A percentile compares a stretch with the other conserved stretches of the same genome.
Conservation (phyloP, 2,888 invertebrate species). For the Epicampocera succincta region DNA sequence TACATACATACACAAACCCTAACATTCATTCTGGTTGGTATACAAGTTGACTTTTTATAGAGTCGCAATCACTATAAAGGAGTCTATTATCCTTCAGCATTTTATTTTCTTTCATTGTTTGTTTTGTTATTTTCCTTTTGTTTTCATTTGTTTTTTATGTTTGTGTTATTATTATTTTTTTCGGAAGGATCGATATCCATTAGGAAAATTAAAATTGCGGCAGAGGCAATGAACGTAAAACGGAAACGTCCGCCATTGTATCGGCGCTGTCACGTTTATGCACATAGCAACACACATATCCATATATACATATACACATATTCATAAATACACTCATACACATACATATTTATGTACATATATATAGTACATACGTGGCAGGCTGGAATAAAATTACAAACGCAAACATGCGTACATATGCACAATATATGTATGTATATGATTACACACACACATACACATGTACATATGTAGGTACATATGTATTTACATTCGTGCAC, state of each 20-base stretch:
- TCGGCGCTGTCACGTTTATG: constrained; percentile 68
- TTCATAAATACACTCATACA: too few relatives aligned
- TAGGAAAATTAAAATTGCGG: constrained; percentile 82
- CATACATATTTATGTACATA: too few relatives aligned
- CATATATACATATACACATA: too few relatives aligned
- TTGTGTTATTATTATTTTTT: constrained; percentile 49
- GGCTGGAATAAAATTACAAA: constrained; percentile 71
- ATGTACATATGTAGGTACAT: too few relatives aligned
- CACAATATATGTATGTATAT: too few relatives aligned
- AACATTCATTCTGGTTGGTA: constrained; percentile 37
- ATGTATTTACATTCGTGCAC: too few relatives aligned
- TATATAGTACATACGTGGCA: background rate
- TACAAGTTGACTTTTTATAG: constrained; percentile 80
- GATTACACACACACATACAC: too few relatives aligned
- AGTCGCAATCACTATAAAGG: constrained; percentile 80
- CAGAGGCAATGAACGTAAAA: constrained; percentile 81
- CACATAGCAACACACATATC: constrained; percentile 53
- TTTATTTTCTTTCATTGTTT: constrained; percentile 53
- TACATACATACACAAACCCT: background rate
- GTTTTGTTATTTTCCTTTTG: constrained; percentile 52
- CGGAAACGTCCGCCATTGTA: constrained; percentile 72
- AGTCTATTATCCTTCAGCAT: constrained; percentile 78
- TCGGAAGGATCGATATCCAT: constrained; percentile 82
- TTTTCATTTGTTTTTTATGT: constrained; percentile 60
- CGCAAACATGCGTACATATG: too few relatives aligned